Conservation (phyloP, 2,113 vertebrate genomes). For the Zapus hudsonius region DNA sequence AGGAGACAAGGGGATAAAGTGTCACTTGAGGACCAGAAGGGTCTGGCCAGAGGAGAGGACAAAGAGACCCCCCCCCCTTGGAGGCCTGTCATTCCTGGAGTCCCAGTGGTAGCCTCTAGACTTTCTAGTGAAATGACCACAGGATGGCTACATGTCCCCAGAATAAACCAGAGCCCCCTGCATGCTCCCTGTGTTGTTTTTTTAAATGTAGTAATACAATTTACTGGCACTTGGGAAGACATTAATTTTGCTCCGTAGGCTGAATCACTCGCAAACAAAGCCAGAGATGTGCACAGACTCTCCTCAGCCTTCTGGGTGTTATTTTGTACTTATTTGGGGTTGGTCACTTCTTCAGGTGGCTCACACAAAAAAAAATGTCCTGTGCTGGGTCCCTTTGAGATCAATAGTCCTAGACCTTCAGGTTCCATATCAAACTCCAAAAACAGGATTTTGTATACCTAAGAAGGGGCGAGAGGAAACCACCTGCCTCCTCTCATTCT, state of each 20-base stretch:
- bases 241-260: constrained; percentile 54
- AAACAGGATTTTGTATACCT: not conserved
- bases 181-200: not conserved
- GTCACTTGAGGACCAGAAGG: not conserved
- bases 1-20: not conserved
- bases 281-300: not conserved
- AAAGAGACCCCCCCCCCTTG: not conserved
- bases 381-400: not conserved
- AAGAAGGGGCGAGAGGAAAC: not conserved
- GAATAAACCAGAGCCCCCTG: constrained; percentile 40
- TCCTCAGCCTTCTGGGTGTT: not conserved
- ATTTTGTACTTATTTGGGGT: not conserved
- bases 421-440: not conserved
- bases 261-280: constrained; percentile 64
- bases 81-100: not conserved
- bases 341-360: not conserved
- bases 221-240: constrained; percentile 30
- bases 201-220: constrained; percentile 33
- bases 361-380: not conserved
- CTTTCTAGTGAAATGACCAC: constrained; percentile 57
- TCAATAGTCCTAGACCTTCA: not conserved
- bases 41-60: not conserved
- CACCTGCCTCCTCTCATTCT: not conserved
- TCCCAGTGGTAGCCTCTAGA: not conserved
- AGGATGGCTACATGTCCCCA: constrained; percentile 68